These are phyloP conservation scores for Panagrolaimus sp. DNA, from an alignment of 1,140 invertebrate species.

Conservation along the genomic window DNA sequence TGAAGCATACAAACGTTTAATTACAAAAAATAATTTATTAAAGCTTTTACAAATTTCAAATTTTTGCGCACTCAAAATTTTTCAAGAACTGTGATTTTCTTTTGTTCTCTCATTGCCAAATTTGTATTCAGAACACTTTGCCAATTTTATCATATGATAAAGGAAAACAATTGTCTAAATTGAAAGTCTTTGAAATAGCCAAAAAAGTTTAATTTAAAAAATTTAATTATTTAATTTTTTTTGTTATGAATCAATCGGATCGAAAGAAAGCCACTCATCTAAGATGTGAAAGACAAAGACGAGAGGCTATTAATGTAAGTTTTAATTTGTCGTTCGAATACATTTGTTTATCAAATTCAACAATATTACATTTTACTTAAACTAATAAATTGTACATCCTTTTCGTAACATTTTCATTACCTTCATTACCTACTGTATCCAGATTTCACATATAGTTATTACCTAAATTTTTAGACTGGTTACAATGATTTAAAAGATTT, in stretches of 20 bases:
- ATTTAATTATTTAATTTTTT: too few relatives aligned
- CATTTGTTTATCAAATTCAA: neutral
- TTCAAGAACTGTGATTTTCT: too few relatives aligned
- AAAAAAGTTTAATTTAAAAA: too few relatives aligned
- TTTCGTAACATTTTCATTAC: neutral
- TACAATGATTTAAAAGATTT: constrained; percentile 58
- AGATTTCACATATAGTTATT: neutral
- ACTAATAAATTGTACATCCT: neutral
- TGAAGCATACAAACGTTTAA: too few relatives aligned
- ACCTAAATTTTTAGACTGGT: constrained; percentile 50
- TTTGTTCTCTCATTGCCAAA: too few relatives aligned
- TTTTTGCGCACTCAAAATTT: too few relatives aligned
- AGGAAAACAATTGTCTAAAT: too few relatives aligned
- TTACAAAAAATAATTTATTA: too few relatives aligned
- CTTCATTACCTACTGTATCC: neutral
- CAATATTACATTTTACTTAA: constrained; percentile 15
- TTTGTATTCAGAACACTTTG: too few relatives aligned
- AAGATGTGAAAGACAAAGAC: constrained; percentile 53
- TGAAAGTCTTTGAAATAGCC: too few relatives aligned
- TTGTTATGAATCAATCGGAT: constrained; percentile 24
- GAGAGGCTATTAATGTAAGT: constrained; percentile 57
- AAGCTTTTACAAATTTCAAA: too few relatives aligned
- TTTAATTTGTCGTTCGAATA: constrained; percentile 16
- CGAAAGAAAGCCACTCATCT: constrained; percentile 56
- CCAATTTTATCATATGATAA: too few relatives aligned